Evolutionary conservation across 2,113 vertebrate genomes (phyloP).

Genomic region (Holacanthus passer): DNA sequence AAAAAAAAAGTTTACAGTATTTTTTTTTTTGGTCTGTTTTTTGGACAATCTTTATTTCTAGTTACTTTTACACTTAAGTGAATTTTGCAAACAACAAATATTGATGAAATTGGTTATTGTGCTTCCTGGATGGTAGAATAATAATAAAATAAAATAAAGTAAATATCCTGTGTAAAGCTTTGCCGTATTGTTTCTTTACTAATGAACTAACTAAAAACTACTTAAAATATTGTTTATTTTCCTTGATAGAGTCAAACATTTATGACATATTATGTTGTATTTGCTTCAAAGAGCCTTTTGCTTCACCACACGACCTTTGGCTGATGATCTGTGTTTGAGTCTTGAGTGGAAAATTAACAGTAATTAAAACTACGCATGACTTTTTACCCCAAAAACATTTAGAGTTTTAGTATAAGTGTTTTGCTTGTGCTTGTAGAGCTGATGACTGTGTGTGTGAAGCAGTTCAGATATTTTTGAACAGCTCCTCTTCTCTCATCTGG

Average conservation of each 20-base stretch:
- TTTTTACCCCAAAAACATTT: background rate
- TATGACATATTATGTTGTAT: too few species aligned
- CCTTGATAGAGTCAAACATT: too few species aligned
- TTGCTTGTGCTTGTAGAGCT: background rate
- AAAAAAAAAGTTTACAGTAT: background rate
- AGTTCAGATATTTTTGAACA: background rate
- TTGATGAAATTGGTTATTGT: background rate
- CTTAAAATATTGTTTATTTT: background rate
- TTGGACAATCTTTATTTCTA: background rate
- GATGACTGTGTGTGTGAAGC: background rate
- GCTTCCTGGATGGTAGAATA: background rate
- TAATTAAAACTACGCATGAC: too few species aligned
- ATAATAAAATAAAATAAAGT: background rate
- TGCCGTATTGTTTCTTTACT: too few species aligned
- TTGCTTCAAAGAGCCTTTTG: background rate
- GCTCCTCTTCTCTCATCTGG: background rate
- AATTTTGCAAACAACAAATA: background rate
- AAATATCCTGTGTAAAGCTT: background rate
- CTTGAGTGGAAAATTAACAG: too few species aligned
- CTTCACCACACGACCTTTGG: background rate
- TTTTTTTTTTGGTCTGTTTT: too few species aligned
- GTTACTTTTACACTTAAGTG: background rate
- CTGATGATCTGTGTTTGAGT: too few species aligned
- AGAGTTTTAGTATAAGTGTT: too few species aligned
- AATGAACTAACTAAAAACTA: too few species aligned